Percentiles rank a stretch among this genome's conserved stretches.
Evolutionary conservation across 2,888 invertebrate species (phyloP).

Genomic region (Ormia ochracea): DNA sequence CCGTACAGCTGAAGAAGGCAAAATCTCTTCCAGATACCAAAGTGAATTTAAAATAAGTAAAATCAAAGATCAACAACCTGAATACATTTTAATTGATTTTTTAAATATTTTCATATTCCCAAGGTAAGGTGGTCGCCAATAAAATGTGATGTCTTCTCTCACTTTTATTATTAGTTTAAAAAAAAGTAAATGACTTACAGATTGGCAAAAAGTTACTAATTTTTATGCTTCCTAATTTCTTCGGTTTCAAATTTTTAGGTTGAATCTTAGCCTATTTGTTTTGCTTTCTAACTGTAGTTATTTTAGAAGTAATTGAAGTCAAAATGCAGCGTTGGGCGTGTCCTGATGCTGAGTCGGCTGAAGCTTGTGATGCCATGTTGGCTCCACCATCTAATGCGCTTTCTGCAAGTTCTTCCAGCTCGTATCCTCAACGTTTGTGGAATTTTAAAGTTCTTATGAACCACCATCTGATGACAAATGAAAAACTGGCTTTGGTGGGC

Average conservation of each 20-base stretch:
- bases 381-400: slow-evolving; percentile 35
- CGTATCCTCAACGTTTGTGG: slow-evolving; percentile 72
- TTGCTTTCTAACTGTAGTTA: slow-evolving; percentile 50
- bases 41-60: neutral
- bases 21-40: neutral
- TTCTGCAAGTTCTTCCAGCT: slow-evolving; percentile 5
- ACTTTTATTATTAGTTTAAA: slow-evolving; percentile 20
- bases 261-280: slow-evolving; percentile 37
- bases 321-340: slow-evolving; percentile 83
- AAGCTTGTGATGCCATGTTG: slow-evolving; percentile 70
- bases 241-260: slow-evolving; percentile 28
- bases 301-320: slow-evolving; percentile 42
- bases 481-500: slow-evolving; percentile 85
- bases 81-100: slow-evolving; percentile 19
- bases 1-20: neutral
- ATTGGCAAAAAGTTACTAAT: neutral
- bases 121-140: slow-evolving; percentile 38
- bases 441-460: slow-evolving; percentile 79
- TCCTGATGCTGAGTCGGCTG: slow-evolving; percentile 78
- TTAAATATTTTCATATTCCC: slow-evolving; percentile 9
- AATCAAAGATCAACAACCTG: slow-evolving; percentile 1
- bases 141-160: neutral
- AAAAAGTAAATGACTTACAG: neutral
- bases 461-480: slow-evolving; percentile 79
- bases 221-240: slow-evolving; percentile 16